Conservation (phyloP, 2,888 invertebrate species). For the Ornithoptera alexandrae region DNA sequence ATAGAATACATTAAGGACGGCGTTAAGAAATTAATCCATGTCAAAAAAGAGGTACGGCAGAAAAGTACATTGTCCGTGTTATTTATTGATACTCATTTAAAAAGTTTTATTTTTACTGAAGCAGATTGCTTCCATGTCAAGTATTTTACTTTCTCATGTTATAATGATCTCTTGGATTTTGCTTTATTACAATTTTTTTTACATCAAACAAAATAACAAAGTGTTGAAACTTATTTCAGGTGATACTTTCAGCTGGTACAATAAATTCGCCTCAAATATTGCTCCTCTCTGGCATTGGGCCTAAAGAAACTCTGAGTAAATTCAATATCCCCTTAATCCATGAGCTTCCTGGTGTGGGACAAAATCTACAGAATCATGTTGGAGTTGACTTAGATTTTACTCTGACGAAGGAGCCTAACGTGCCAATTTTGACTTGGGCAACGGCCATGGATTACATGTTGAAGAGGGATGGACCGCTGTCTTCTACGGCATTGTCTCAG, state of each 20-base stretch:
- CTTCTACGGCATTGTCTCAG: conserved; percentile 84
- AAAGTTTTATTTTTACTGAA: no score
- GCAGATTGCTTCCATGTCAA: no score
- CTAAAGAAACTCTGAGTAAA: conserved; percentile 78
- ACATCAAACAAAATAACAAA: neutral
- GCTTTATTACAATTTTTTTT: neutral
- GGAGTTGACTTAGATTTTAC: conserved; percentile 80
- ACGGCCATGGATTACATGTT: conserved; percentile 81
- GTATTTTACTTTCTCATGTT: neutral
- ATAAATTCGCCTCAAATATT: conserved; percentile 84
- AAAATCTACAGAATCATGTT: conserved; percentile 85
- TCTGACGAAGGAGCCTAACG: conserved; percentile 71
- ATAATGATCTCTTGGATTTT: neutral
- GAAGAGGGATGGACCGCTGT: conserved; percentile 81
- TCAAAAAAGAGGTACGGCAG: conserved; percentile 73
- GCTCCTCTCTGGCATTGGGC: conserved; percentile 84
- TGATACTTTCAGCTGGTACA: conserved; percentile 82
- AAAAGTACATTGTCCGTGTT: neutral
- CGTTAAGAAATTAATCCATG: conserved; percentile 64
- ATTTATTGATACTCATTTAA: neutral
- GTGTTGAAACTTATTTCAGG: conserved; percentile 45
- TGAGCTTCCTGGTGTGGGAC: conserved; percentile 84
- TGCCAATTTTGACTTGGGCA: conserved; percentile 81
- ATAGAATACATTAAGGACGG: conserved; percentile 82
- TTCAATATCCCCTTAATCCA: conserved; percentile 81